phyloP scores from a whole-genome alignment of 2,888 invertebrate species.

The Drosophila infuscata region DNA sequence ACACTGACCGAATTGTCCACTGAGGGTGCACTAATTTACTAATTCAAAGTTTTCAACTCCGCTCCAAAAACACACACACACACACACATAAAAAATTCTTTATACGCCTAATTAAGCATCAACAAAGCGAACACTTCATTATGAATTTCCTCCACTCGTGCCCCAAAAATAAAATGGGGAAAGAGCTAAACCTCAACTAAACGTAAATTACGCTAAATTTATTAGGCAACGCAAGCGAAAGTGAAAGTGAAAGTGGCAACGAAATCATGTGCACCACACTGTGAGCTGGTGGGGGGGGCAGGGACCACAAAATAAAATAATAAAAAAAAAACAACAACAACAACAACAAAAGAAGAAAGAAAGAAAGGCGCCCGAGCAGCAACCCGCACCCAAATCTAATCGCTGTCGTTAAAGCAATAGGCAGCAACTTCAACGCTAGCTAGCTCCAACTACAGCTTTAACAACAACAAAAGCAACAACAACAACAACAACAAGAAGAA shows the following conservation, averaged over 20 bases:
- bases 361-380: slow-evolving; percentile 2
- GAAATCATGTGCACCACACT: slow-evolving; percentile 44
- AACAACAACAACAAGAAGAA: neutral
- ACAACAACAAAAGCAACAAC: slow-evolving; percentile 10
- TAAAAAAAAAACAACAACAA: neutral
- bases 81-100: slow-evolving; percentile 68
- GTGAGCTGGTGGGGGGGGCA: slow-evolving; percentile 1
- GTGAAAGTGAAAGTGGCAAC: slow-evolving; percentile 42
- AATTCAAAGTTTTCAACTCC: slow-evolving; percentile 63
- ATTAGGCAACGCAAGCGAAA: slow-evolving; percentile 64
- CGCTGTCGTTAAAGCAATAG: slow-evolving; percentile 68
- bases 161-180: slow-evolving; percentile 8
- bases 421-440: slow-evolving; percentile 28
- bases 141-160: slow-evolving; percentile 72
- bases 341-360: neutral
- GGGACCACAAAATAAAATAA: neutral
- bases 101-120: slow-evolving; percentile 79
- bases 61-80: slow-evolving; percentile 9
- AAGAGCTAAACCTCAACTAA: slow-evolving; percentile 69
- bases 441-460: slow-evolving; percentile 16
- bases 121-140: slow-evolving; percentile 80
- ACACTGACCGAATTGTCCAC: slow-evolving; percentile 69
- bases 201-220: slow-evolving; percentile 77
- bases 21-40: slow-evolving; percentile 71
- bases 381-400: slow-evolving; percentile 59